phyloP scores from a whole-genome alignment of 2,113 vertebrate genomes.

The Dryoscopus gambensis region DNA sequence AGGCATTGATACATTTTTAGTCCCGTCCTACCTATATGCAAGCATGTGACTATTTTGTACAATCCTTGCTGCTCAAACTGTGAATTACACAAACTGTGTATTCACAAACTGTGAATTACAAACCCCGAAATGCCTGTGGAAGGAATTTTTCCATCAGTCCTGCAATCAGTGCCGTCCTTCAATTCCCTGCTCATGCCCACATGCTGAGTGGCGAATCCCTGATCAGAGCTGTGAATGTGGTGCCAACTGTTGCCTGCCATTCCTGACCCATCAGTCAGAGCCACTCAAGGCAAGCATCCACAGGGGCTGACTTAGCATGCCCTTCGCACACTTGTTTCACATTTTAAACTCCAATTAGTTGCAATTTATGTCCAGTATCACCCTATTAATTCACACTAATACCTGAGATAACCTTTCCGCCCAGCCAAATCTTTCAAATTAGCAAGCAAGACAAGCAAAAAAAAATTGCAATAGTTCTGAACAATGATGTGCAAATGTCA shows the following conservation, averaged over 20 bases:
- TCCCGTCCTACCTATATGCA: neutral
- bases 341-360: constrained; percentile 31
- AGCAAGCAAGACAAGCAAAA: neutral
- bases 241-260: neutral
- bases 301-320: neutral
- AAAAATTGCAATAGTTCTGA: neutral
- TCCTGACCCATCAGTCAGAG: neutral
- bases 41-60: neutral
- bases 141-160: neutral
- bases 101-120: neutral
- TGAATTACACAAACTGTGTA: neutral
- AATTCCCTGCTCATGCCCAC: neutral
- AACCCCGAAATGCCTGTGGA: neutral
- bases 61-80: neutral
- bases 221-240: neutral
- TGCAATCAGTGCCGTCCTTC: neutral
- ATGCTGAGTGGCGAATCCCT: neutral
- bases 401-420: neutral
- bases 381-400: neutral
- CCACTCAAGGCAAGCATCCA: neutral
- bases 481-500: rapidly evolving
- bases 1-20: neutral
- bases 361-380: constrained; percentile 6
- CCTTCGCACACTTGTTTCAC: constrained; percentile 14
- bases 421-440: neutral